Evolutionary conservation across 2,888 invertebrate species (phyloP), one percentile per base, ranked within the genome.

Genomic region (Pocota personata): DNA sequence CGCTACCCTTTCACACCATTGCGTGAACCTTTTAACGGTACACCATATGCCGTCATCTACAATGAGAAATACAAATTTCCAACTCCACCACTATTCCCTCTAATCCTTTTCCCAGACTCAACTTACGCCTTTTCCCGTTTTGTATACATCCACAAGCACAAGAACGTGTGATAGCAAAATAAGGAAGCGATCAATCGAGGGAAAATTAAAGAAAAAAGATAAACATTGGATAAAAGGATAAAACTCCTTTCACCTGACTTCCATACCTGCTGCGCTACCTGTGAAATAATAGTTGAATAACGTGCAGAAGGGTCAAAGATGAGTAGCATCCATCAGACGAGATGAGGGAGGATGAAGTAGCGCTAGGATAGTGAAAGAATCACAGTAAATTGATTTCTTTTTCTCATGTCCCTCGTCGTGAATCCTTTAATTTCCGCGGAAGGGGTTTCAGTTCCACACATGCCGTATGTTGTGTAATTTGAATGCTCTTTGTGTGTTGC

Each of bases 381-480:
- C 82, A 87, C 86, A 75, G 88, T 87, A 82, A 76, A 86, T 50
- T 76, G 72, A 48, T 79, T 88, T 88, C n/a, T 86, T 78, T 64
- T 86, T 76, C 72, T 73, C 67, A 64, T 84, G 64, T 16, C 8
- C 40, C 40, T 14, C 66, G 24, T 50, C 67, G 50, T 67, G 79
- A 87, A 87, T 84, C 84, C 83, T 84, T 84, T 79, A 52, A 69
- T 75, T 57, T 62, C 48, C 48, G 46, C 71, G 35, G 57, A 79
- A 79, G 64, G 78, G 78, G 64, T 72, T 78, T 64, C 16, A 32
- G 64, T 72, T 78, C 72, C 16, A 32, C 58, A 46, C 12, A 27
- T 52, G 66, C 69, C 69, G 79, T 55, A 69, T 62, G 71, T 86
- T 86, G 48, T 82, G 77, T 77, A 77, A 80, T 80, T 86, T 86